Percentiles rank a stretch among this genome's conserved stretches.
Evolutionary conservation across 2,113 vertebrate genomes (phyloP).

Genomic region (Neopipo cinnamomea): DNA sequence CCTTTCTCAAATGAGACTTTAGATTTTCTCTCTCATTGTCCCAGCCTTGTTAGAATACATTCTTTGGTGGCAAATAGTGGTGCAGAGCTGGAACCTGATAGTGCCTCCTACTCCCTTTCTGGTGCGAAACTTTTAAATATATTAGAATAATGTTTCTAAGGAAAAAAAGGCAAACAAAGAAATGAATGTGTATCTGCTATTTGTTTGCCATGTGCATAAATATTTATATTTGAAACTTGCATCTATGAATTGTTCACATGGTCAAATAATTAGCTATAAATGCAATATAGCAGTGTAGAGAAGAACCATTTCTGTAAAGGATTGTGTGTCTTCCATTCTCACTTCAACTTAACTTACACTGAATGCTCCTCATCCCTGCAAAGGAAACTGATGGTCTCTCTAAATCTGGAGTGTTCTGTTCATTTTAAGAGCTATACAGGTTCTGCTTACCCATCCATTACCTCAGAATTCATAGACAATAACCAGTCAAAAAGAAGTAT

Average conservation of each 20-base stretch:
- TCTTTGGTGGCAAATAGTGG: not conserved
- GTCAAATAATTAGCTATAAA: not conserved
- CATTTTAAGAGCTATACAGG: not conserved
- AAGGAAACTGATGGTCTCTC: not conserved
- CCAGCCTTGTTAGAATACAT: rapidly evolving
- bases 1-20: not conserved
- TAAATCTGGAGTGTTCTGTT: not conserved
- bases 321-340: not conserved
- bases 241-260: not conserved
- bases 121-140: not conserved
- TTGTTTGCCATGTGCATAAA: not conserved
- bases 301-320: not conserved
- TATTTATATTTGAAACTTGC: not conserved
- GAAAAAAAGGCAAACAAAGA: not conserved
- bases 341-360: not conserved
- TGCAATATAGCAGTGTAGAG: not conserved
- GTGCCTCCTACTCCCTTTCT: not conserved
- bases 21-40: not conserved
- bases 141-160: not conserved
- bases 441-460: not conserved
- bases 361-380: not conserved
- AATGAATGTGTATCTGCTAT: not conserved
- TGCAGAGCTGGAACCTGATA: not conserved
- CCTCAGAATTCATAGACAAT: not conserved
- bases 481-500: not conserved